These are phyloP conservation scores for Matsumurasca onukii DNA, from an alignment of 1,140 invertebrate genomes.

Conservation along the genomic window DNA sequence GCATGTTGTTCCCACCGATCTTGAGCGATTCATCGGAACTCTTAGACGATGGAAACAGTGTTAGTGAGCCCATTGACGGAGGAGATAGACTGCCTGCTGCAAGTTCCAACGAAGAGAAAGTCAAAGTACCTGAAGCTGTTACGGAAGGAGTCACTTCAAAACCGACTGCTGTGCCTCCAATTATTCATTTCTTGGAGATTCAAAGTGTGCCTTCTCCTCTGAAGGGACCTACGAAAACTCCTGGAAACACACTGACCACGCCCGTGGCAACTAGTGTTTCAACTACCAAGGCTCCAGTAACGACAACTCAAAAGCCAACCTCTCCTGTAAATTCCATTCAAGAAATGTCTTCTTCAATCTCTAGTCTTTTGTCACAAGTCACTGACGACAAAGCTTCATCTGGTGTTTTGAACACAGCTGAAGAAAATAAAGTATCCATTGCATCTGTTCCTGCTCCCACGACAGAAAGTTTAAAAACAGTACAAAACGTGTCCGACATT, in stretches of 20 bases:
- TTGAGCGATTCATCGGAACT: conserved; percentile 19
- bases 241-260: conserved; percentile 46
- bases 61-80: conserved; percentile 7
- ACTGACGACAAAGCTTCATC: conserved; percentile 36
- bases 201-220: conserved; percentile 43
- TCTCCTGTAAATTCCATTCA: conserved; percentile 34
- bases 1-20: conserved; percentile 65
- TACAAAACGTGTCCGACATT: not conserved
- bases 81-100: conserved; percentile 3
- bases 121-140: not conserved
- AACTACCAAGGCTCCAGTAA: conserved; percentile 40
- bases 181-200: conserved; percentile 36
- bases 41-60: conserved; percentile 7
- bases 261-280: conserved; percentile 18
- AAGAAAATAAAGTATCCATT: conserved; percentile 22
- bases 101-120: not conserved
- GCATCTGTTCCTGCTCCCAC: conserved; percentile 39
- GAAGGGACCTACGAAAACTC: conserved; percentile 44
- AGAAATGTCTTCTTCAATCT: conserved; percentile 40
- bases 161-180: conserved; percentile 34
- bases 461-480: not conserved
- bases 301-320: conserved; percentile 17
- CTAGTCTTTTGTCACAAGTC: conserved; percentile 39
- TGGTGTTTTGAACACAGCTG: not conserved
- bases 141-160: conserved; percentile 22